These are phyloP conservation scores for Timema podura DNA, from an alignment of 2,888 invertebrate species.

Conservation along the genomic window DNA sequence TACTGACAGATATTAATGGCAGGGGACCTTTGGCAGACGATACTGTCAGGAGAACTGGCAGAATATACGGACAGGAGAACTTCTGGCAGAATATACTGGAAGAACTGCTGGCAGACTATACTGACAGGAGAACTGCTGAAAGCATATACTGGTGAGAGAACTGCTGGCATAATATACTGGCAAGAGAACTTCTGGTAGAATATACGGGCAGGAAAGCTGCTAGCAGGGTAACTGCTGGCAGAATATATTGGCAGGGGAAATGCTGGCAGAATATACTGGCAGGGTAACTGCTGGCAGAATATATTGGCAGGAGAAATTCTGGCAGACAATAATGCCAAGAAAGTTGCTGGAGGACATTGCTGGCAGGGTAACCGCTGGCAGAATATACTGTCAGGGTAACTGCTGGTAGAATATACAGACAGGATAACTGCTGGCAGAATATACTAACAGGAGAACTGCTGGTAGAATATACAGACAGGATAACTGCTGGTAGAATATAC, in stretches of 20 bases:
- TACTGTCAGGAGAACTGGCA: too few relatives aligned
- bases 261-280: background rate
- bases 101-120: background rate
- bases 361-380: too few relatives aligned
- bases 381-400: too few relatives aligned
- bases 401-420: background rate
- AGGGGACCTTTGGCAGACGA: too few relatives aligned
- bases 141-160: background rate
- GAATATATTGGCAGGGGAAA: background rate
- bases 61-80: background rate
- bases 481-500: too few relatives aligned
- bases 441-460: background rate
- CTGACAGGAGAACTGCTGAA: background rate
- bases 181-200: background rate
- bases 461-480: background rate
- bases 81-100: too few relatives aligned
- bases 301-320: background rate
- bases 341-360: too few relatives aligned
- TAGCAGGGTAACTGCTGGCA: background rate
- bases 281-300: background rate
- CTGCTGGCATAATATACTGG: background rate
- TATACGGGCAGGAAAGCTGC: background rate
- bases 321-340: too few relatives aligned
- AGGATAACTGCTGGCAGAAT: background rate
- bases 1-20: background rate